These are phyloP conservation scores for Melanotaenia trifasciata DNA, from an alignment of 2,797 vertebrate genomes.

Conservation along the genomic window DNA sequence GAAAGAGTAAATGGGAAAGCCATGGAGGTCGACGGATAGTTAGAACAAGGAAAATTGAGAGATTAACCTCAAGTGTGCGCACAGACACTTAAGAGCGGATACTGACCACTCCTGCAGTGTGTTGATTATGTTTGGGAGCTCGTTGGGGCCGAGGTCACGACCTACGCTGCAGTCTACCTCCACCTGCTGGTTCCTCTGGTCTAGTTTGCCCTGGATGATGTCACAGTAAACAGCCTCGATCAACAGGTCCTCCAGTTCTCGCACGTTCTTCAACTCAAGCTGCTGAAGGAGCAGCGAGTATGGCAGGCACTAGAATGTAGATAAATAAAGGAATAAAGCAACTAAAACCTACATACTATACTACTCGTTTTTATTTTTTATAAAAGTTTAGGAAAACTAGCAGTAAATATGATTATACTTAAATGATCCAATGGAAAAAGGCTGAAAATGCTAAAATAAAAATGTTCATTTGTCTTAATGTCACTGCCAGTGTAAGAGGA, in stretches of 20 bases:
- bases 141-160: conserved; percentile 96
- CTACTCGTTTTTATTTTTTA: background rate
- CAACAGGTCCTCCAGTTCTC: conserved; percentile 97
- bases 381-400: conserved; percentile 24
- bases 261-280: conserved; percentile 97
- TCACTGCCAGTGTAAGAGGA: conserved; percentile 49
- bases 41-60: conserved; percentile 28
- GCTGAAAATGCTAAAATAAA: conserved; percentile 42
- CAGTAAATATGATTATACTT: conserved; percentile 40
- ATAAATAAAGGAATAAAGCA: background rate
- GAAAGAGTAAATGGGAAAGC: conserved; percentile 8
- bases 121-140: conserved; percentile 96
- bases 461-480: conserved; percentile 73
- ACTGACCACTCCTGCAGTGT: conserved; percentile 97
- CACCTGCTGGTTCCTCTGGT: conserved; percentile 97
- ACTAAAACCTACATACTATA: conserved; percentile 10
- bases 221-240: conserved; percentile 98
- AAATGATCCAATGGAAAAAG: conserved; percentile 40
- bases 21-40: background rate
- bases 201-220: conserved; percentile 98
- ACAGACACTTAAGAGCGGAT: conserved; percentile 1
- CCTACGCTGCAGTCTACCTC: conserved; percentile 99
- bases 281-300: conserved; percentile 98
- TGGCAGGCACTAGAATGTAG: conserved; percentile 90
- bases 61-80: conserved; percentile 23